phyloP scores from a whole-genome alignment of 2,113 vertebrate species.

The Prochilodus magdalenae region DNA sequence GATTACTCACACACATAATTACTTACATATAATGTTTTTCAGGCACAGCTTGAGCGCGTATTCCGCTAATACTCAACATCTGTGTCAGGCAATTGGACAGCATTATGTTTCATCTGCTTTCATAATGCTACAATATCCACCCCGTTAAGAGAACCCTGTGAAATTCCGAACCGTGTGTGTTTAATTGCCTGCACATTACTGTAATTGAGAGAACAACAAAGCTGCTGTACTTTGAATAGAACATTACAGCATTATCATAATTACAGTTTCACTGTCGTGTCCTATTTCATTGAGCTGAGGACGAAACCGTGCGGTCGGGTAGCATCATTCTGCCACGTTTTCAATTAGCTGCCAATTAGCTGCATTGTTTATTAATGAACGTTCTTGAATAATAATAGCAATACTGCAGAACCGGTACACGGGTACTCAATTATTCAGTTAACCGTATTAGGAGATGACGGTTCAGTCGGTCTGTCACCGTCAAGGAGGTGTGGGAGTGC shows the following conservation, averaged over 20 bases:
- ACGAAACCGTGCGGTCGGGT: too few species aligned
- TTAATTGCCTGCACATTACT: neutral
- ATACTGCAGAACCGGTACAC: too few species aligned
- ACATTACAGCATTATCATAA: neutral
- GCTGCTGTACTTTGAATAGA: neutral
- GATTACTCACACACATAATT: neutral
- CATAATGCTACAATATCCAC: neutral
- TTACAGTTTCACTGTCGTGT: neutral
- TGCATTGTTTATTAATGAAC: neutral
- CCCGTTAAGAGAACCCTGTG: neutral
- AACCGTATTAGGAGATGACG: too few species aligned
- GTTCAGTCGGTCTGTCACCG: too few species aligned
- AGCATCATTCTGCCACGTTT: neutral
- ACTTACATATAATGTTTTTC: neutral
- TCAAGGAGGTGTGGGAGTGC: too few species aligned
- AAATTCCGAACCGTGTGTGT: neutral
- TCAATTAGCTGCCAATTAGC: neutral
- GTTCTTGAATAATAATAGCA: too few species aligned
- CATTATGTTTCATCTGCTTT: neutral
- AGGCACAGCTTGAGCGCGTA: neutral
- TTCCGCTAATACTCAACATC: neutral
- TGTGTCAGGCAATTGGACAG: conserved; percentile 1
- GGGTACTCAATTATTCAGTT: too few species aligned
- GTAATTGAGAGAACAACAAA: conserved; percentile 5
- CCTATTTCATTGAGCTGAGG: neutral